phyloP scores from a whole-genome alignment of 1,140 invertebrate genomes.

The Bombus fervidus region DNA sequence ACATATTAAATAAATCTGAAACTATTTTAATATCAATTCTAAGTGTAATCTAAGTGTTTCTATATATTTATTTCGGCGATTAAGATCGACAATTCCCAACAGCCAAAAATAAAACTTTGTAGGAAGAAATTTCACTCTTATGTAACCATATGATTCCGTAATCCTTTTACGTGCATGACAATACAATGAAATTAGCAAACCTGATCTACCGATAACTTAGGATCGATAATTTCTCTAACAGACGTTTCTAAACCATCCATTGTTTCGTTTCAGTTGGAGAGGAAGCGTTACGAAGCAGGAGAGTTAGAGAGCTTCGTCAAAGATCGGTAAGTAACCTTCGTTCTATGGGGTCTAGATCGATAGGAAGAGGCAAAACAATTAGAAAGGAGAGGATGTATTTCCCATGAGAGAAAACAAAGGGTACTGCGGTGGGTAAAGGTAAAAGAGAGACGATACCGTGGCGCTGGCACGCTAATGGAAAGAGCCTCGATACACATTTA shows the following conservation, averaged over 20 bases:
- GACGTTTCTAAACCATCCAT: slow-evolving; percentile 3
- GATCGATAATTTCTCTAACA: neutral
- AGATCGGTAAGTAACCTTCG: slow-evolving; percentile 56
- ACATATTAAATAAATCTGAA: too few species aligned
- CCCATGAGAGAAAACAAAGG: slow-evolving; percentile 71
- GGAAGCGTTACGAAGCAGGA: slow-evolving; percentile 1
- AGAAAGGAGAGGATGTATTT: slow-evolving; percentile 75
- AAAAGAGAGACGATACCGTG: slow-evolving; percentile 54
- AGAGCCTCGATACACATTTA: slow-evolving; percentile 70
- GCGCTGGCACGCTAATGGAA: slow-evolving; percentile 74
- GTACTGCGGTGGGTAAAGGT: slow-evolving; percentile 54
- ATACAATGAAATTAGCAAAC: neutral
- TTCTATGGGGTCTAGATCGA: slow-evolving; percentile 53
- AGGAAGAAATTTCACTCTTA: neutral
- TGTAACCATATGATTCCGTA: neutral
- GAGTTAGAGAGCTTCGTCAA: slow-evolving; percentile 26
- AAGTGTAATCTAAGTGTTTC: too few species aligned
- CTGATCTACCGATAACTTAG: neutral
- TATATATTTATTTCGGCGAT: too few species aligned
- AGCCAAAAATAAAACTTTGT: too few species aligned
- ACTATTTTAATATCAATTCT: too few species aligned
- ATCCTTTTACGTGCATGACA: neutral
- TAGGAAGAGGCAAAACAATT: slow-evolving; percentile 73
- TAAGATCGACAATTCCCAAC: too few species aligned
- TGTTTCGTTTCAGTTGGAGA: slow-evolving; percentile 38